These are phyloP conservation scores for Gymnocypris eckloni DNA, from an alignment of 2,797 vertebrate species.

Conservation along the genomic window DNA sequence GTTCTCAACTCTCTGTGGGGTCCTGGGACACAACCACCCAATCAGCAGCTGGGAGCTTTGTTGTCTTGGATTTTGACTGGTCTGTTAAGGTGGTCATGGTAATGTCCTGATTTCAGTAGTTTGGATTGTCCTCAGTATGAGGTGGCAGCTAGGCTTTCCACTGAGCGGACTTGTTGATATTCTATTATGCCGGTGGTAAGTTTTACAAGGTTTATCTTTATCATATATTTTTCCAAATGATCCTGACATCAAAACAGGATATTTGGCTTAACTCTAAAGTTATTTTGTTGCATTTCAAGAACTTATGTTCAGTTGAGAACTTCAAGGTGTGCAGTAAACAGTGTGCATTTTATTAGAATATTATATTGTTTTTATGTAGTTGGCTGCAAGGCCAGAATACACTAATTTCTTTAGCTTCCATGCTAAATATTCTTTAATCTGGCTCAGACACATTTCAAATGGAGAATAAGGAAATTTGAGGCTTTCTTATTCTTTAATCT, in stretches of 20 bases:
- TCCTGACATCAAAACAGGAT: slow-evolving; percentile 7
- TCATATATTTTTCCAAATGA: not conserved
- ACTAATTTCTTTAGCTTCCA: slow-evolving; percentile 4
- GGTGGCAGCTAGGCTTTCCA: not conserved
- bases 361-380: not conserved
- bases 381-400: slow-evolving; percentile 3
- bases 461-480: not conserved
- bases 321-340: not conserved
- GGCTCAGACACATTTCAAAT: slow-evolving; percentile 18
- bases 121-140: not conserved
- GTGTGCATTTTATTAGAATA: not conserved
- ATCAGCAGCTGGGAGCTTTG: slow-evolving; percentile 35
- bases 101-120: slow-evolving; percentile 40
- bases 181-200: slow-evolving; percentile 21
- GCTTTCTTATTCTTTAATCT: slow-evolving; percentile 23
- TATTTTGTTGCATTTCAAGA: not conserved
- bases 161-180: not conserved
- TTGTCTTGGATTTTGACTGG: slow-evolving; percentile 31
- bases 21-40: slow-evolving; percentile 44
- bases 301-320: not conserved
- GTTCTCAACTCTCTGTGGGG: slow-evolving; percentile 43
- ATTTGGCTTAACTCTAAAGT: slow-evolving; percentile 1
- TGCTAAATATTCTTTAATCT: slow-evolving; percentile 17
- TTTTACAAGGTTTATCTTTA: not conserved
- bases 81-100: slow-evolving; percentile 41